Evolutionary conservation across 2,113 vertebrate species (phyloP).

Genomic region (Hypanus sabinus): DNA sequence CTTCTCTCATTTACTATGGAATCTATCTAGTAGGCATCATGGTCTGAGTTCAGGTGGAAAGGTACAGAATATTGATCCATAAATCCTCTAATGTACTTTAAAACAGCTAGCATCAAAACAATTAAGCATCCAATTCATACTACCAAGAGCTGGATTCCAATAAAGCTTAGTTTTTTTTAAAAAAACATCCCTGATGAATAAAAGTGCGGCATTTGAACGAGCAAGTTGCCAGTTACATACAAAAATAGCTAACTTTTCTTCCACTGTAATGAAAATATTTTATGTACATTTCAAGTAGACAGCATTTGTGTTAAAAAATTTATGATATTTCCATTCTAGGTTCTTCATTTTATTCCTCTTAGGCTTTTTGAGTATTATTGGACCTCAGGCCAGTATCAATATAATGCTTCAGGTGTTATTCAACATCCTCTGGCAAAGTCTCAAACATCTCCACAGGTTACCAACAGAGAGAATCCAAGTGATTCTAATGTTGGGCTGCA

Average conservation of each 20-base stretch:
- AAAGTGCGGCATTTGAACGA: slow-evolving; percentile 90
- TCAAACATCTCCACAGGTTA: slow-evolving; percentile 65
- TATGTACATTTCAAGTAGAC: slow-evolving; percentile 7
- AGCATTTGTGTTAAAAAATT: slow-evolving; percentile 35
- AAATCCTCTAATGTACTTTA: neutral
- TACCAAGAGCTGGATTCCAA: neutral
- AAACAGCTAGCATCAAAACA: neutral
- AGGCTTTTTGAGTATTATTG: slow-evolving; percentile 63
- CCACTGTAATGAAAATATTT: slow-evolving; percentile 43
- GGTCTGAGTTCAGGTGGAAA: no score
- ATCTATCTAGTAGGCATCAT: neutral
- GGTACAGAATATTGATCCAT: neutral
- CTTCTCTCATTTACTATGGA: neutral
- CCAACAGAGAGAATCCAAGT: slow-evolving; percentile 51
- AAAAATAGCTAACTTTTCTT: slow-evolving; percentile 61
- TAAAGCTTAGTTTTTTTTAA: neutral
- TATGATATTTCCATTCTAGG: slow-evolving; percentile 85
- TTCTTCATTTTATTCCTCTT: slow-evolving; percentile 76
- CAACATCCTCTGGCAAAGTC: slow-evolving; percentile 72
- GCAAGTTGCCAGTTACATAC: slow-evolving; percentile 57
- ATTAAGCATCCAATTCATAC: neutral
- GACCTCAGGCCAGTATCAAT: slow-evolving; percentile 65
- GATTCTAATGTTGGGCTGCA: neutral
- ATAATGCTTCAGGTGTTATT: slow-evolving; percentile 63
- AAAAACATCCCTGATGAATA: slow-evolving; percentile 55